phyloP scores from a whole-genome alignment of 2,797 vertebrate species.

The Psittacula echo region DNA sequence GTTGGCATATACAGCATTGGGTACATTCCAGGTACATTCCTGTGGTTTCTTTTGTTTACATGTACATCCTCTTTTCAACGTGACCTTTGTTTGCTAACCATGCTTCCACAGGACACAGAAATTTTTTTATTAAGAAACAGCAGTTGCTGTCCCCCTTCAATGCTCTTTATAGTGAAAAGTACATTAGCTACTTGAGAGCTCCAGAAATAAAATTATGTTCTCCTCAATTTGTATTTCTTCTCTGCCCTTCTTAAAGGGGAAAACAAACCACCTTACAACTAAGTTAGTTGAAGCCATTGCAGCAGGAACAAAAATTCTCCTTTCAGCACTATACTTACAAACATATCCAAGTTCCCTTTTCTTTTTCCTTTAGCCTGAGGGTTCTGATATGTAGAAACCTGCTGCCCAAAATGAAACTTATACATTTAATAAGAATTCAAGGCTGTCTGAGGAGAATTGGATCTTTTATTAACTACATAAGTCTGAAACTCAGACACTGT shows the following conservation, averaged over 20 bases:
- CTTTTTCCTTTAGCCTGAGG: conserved; percentile 24
- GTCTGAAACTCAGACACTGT: conserved; percentile 55
- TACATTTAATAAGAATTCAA: conserved; percentile 57
- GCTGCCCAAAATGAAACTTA: conserved; percentile 55
- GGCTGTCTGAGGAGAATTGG: conserved; percentile 53
- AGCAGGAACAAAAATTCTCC: background rate
- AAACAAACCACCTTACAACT: background rate
- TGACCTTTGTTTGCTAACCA: no score
- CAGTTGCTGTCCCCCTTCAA: background rate
- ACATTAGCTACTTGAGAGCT: background rate
- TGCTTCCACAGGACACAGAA: background rate
- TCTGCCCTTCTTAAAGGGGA: background rate
- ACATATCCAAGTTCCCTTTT: background rate
- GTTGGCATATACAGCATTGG: no score
- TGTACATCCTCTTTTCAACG: no score
- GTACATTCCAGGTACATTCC: no score
- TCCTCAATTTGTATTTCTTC: background rate
- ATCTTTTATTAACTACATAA: conserved; percentile 67
- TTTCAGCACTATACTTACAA: background rate
- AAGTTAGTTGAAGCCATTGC: background rate
- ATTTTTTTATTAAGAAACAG: background rate
- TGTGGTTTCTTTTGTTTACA: no score
- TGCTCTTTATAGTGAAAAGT: background rate
- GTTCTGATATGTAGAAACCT: conserved; percentile 32
- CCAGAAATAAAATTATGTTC: background rate